Base-by-base conservation (phyloP, 1,140 invertebrate species). In the Calephelis virginiensis region DNA sequence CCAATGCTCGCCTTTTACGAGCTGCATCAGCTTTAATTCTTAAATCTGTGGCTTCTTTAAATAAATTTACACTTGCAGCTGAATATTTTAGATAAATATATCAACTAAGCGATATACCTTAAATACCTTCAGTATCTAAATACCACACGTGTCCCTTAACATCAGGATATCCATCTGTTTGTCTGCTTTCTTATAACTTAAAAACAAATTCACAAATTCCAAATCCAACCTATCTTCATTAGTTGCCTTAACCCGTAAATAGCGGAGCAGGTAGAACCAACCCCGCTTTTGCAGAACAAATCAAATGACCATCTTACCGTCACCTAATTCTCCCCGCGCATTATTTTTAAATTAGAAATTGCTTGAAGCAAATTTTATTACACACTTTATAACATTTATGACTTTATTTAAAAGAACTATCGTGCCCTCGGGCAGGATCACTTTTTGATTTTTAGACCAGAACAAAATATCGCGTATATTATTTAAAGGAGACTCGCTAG, bases 281-380 rank as follows among this genome's bases (percentile, higher is more conserved):
- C 63, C 63, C 63, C 63, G 50, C 47, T 72, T 69, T 73, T 63
- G 71, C 72, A 71, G 69, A 71, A 71, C 71, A 69, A 73, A 73
- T 72, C 64, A 12, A 63, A 69, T 72, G 59, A 65, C 53, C 59
- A 17, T 63, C 53, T 66, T 63, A 67, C 43, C 47, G 49, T 61
- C 12, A 59, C 56, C 47, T 63, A 71, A 67, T 61, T 43, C 56
- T 40, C 38, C 49, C 50, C 60, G 59, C 64, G 66, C 66, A 72
- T 75, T 75, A 72, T 68, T 72, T 66, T 46, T 49, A 70, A 72
- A 75, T 75, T 70, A 74, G 63, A 17, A 43, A 66, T 66, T 56
- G 63, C 64, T 66, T 48, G 60, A 13, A 70, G 68, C 66, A 53
- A 71, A 68, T 72, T 67, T 68, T 56, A 64, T 68, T 49, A 75